Base-by-base conservation (phyloP, 2,888 invertebrate genomes). In the Coecobrya sp. region DNA sequence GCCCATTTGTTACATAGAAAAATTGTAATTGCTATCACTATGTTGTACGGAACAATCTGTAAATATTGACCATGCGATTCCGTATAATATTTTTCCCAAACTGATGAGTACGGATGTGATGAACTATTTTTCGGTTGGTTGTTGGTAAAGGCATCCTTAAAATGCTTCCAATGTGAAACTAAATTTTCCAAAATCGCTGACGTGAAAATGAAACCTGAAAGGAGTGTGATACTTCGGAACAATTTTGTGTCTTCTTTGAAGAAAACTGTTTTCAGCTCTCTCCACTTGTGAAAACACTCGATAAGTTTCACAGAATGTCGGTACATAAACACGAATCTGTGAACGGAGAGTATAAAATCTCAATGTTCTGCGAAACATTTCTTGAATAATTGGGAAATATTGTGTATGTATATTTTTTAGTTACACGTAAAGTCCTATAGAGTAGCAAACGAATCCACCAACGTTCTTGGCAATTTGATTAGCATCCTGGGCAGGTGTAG, bases 121-220 rank as follows among this genome's bases (percentile, higher is more conserved):
- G 27, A 16, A 70, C 19, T 52, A 22, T 13, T 65, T 13, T 45
- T 55, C 2, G 68, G 13, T 22, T 0, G 13, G 16, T 11, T 4
- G 13, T 52, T 16, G 36, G 25, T 22, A 36, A 89, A 79, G 8
- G 79, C 82, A 19, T 8, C 52, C 27, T 89, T 89, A 25, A 92
- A 84, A 19, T 73, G 84, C 22, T 79, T 84, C 92, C 87, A 89
- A 68, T 93, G 93, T 11, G 92, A 93, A 11, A 92, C 89, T 27
- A 92, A 62, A 91, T 94, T 94, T 89, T 94, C 94, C 16, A 93
- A 55, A 30, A 94, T 93, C 8, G 94, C 94, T 0, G 94, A 94
- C 0, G 92, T 92, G 62, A 92, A 92, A 52, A 94, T 92, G 0
- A 70, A 27, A 1, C 92, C 93, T 2, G 94, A 93, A 19, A 94